A percentile compares a stretch with the other conserved stretches of the same genome.
phyloP scores from a whole-genome alignment of 2,888 invertebrate species.

The Drosophila setosimentum region DNA sequence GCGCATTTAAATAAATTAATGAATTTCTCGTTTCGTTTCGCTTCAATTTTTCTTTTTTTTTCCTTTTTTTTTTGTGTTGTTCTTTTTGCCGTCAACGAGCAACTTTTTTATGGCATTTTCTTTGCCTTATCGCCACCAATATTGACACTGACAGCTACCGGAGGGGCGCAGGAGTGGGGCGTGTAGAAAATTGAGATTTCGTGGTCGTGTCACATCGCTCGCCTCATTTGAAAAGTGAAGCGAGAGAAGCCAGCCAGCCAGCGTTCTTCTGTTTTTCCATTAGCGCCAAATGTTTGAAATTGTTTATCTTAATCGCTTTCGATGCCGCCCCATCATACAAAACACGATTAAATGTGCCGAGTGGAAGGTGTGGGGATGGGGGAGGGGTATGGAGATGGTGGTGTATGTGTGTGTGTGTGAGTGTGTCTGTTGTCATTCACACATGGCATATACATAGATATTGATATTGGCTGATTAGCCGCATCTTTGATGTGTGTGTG shows the following conservation, averaged over 20 bases:
- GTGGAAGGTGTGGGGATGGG: neutral
- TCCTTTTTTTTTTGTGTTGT: neutral
- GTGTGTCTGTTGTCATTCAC: conserved; percentile 26
- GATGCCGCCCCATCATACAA: conserved; percentile 32
- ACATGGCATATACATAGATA: conserved; percentile 39
- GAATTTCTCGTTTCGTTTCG: conserved; percentile 58
- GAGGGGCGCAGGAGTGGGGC: neutral
- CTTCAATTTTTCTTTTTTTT: conserved; percentile 15
- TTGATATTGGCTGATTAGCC: conserved; percentile 55
- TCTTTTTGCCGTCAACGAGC: conserved; percentile 10
- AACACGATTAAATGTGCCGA: conserved; percentile 9
- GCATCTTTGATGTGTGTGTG: conserved; percentile 10
- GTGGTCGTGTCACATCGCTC: conserved; percentile 71
- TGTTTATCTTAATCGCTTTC: conserved; percentile 74
- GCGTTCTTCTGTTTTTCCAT: conserved; percentile 55
- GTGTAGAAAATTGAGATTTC: conserved; percentile 55
- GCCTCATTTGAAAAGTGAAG: conserved; percentile 58
- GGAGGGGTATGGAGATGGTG: neutral
- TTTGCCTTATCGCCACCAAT: conserved; percentile 69
- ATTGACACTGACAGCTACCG: conserved; percentile 57
- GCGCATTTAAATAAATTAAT: conserved; percentile 79
- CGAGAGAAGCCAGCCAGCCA: neutral
- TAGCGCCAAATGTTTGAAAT: conserved; percentile 66
- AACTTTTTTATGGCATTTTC: conserved; percentile 64
- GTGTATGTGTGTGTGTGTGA: neutral